Evolutionary conservation across 2,797 vertebrate genomes (phyloP).

Genomic region (Ispidina lecontei): DNA sequence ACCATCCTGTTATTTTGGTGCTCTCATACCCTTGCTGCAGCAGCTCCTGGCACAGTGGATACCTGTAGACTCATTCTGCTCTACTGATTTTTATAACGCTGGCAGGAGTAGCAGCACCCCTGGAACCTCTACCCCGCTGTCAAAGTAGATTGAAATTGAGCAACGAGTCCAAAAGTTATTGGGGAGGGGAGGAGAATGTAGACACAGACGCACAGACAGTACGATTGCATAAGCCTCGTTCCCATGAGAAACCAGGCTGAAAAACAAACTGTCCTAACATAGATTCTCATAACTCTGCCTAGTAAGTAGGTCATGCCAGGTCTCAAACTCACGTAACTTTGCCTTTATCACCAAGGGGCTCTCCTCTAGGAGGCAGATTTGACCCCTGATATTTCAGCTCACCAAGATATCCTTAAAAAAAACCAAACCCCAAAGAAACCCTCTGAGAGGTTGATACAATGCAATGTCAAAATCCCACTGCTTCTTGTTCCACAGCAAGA

Average conservation of each 20-base stretch:
- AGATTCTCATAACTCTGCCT: constrained; percentile 55
- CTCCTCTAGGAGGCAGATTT: constrained; percentile 11
- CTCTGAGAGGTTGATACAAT: not conserved
- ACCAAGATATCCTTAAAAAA: not conserved
- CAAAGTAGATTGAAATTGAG: constrained; percentile 41
- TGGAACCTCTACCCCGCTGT: not conserved
- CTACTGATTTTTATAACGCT: not conserved
- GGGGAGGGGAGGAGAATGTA: constrained; percentile 71
- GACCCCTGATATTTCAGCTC: not conserved
- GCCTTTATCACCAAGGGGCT: constrained; percentile 1
- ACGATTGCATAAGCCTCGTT: constrained; percentile 45
- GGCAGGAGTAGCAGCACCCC: not conserved
- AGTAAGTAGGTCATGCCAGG: constrained; percentile 46
- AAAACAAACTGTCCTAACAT: constrained; percentile 68
- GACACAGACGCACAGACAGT: constrained; percentile 58
- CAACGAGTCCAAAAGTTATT: constrained; percentile 70
- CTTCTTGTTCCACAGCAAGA: not conserved
- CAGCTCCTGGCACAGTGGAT: not conserved
- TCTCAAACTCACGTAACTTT: constrained; percentile 14
- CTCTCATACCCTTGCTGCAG: not conserved
- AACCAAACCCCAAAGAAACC: not conserved
- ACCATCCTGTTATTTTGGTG: not conserved
- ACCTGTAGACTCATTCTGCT: not conserved
- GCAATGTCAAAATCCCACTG: not conserved
- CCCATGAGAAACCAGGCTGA: constrained; percentile 71